Percentiles rank a stretch among this genome's conserved stretches.
These are phyloP conservation scores for Myotis davidii DNA, from an alignment of 2,113 vertebrate species.

Conservation along the genomic window DNA sequence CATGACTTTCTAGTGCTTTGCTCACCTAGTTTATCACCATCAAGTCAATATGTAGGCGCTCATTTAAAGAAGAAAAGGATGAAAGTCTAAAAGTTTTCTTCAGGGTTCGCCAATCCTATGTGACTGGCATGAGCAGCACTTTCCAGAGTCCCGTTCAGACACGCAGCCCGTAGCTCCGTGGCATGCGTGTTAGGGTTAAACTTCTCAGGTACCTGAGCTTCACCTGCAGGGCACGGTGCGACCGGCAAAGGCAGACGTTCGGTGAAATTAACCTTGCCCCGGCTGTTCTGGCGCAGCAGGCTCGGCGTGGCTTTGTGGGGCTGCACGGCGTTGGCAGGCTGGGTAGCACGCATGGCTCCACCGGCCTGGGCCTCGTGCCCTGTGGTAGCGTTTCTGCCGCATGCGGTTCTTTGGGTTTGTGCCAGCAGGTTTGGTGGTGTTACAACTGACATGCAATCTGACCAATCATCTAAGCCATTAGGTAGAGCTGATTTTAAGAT, in stretches of 20 bases:
- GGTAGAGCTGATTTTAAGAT: neutral
- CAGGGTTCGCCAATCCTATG: neutral
- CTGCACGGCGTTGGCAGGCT: neutral
- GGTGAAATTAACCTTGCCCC: neutral
- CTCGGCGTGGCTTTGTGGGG: neutral
- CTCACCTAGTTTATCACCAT: neutral
- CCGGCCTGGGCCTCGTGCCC: neutral
- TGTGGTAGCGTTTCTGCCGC: neutral
- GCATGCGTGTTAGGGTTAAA: neutral
- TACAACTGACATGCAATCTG: neutral
- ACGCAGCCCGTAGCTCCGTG: neutral
- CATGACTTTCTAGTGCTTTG: neutral
- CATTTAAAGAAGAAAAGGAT: conserved; percentile 37
- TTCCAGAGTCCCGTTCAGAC: neutral
- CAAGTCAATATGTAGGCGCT: neutral
- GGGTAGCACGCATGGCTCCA: neutral
- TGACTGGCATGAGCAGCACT: neutral
- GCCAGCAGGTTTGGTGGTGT: neutral
- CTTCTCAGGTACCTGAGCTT: neutral
- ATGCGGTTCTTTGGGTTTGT: neutral
- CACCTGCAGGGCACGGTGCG: neutral
- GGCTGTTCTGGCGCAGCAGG: neutral
- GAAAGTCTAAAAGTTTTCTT: neutral
- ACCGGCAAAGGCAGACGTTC: neutral
- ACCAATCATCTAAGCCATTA: neutral